These are phyloP conservation scores for Rhimphoctona megacephalus DNA, from an alignment of 2,888 invertebrate species.

Conservation along the genomic window DNA sequence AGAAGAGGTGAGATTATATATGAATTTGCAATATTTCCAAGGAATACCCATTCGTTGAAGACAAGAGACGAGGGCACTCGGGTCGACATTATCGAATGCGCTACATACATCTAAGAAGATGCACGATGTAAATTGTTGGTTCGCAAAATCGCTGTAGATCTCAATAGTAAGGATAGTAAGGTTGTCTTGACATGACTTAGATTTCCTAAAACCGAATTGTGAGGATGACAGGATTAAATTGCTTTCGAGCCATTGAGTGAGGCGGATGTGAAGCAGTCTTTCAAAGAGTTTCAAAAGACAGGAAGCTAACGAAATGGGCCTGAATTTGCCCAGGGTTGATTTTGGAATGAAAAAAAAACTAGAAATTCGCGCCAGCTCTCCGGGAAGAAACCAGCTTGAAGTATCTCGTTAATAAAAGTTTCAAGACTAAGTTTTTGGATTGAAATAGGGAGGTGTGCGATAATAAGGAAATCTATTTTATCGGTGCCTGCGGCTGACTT, in stretches of 20 bases:
- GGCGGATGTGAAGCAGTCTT: not conserved
- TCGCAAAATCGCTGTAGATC: slow-evolving; percentile 30
- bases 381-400: not conserved
- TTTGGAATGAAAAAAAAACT: slow-evolving; percentile 41
- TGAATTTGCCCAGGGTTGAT: slow-evolving; percentile 31
- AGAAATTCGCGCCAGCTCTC: slow-evolving; percentile 22
- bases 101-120: slow-evolving; percentile 46
- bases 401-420: slow-evolving; percentile 11
- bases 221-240: slow-evolving; percentile 14
- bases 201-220: too few relatives aligned
- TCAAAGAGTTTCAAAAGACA: slow-evolving; percentile 15
- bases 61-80: not conserved
- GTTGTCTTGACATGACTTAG: not conserved
- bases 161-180: not conserved
- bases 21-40: slow-evolving; percentile 34
- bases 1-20: slow-evolving; percentile 28
- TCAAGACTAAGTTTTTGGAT: slow-evolving; percentile 11
- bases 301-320: slow-evolving; percentile 44
- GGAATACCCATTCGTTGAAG: not conserved
- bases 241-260: not conserved
- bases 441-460: not conserved
- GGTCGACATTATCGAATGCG: slow-evolving; percentile 56
- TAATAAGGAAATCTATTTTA: slow-evolving; percentile 19
- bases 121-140: not conserved
- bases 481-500: slow-evolving; percentile 18